A percentile compares a stretch with the other conserved stretches of the same genome.
Evolutionary conservation across 2,113 vertebrate species (phyloP).

Genomic region (Muntiacus reevesi): DNA sequence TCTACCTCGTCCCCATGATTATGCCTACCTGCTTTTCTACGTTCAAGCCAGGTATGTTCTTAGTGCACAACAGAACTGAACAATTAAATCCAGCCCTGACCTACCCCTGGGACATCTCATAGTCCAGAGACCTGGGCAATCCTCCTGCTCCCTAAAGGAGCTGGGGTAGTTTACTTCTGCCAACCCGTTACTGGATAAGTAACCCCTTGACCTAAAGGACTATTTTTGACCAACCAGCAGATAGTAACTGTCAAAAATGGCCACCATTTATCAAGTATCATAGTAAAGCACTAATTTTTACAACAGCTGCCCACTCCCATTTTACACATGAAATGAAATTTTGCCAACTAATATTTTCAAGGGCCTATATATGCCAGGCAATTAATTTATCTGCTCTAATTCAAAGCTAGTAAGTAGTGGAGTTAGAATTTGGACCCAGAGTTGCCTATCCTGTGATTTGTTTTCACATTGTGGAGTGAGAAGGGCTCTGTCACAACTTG

Average conservation of each 20-base stretch:
- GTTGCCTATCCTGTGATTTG: not conserved
- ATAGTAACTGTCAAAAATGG: not conserved
- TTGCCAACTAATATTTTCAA: not conserved
- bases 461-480: not conserved
- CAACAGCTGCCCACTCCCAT: not conserved
- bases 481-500: not conserved
- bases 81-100: not conserved
- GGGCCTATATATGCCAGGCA: not conserved
- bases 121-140: not conserved
- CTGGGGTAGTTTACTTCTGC: not conserved
- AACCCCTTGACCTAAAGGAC: not conserved
- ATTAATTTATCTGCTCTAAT: not conserved
- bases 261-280: not conserved
- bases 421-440: not conserved
- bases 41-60: not conserved
- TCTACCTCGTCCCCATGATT: not conserved
- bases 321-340: not conserved
- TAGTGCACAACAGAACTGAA: not conserved
- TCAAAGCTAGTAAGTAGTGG: not conserved
- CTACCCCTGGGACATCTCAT: not conserved
- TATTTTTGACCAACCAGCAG: not conserved
- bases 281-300: not conserved
- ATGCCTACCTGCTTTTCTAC: not conserved
- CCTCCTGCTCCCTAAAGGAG: not conserved
- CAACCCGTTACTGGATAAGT: not conserved